These are phyloP conservation scores for Papilio demoleus DNA, from an alignment of 2,888 invertebrate species.

Conservation along the genomic window DNA sequence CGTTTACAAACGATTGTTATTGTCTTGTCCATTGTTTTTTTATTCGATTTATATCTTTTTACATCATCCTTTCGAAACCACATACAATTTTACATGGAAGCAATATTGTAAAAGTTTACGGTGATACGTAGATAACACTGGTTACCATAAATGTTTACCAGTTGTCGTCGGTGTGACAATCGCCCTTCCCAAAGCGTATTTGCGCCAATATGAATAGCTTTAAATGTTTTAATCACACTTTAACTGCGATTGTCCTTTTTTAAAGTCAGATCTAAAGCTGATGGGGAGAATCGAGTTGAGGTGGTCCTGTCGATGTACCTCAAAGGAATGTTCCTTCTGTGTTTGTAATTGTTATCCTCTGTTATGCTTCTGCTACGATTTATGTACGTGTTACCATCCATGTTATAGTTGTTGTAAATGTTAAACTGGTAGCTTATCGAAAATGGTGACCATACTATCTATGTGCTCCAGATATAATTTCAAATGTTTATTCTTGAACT, in stretches of 20 bases:
- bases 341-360: constrained; percentile 63
- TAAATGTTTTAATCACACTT: constrained; percentile 57
- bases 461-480: constrained; percentile 55
- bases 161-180: constrained; percentile 75
- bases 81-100: constrained; percentile 76
- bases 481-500: constrained; percentile 52
- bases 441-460: constrained; percentile 66
- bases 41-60: constrained; percentile 56
- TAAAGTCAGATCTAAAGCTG: constrained; percentile 35
- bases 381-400: constrained; percentile 55
- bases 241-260: constrained; percentile 51
- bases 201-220: constrained; percentile 61
- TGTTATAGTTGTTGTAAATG: constrained; percentile 71
- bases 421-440: constrained; percentile 64
- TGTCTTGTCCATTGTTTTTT: constrained; percentile 57
- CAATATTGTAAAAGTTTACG: constrained; percentile 63
- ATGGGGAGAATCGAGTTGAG: constrained; percentile 47
- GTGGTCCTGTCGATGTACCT: constrained; percentile 46
- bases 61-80: constrained; percentile 63
- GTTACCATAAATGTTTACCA: constrained; percentile 44
- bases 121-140: constrained; percentile 14
- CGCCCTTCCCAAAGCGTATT: constrained; percentile 77
- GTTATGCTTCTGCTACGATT: constrained; percentile 71
- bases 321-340: constrained; percentile 51
- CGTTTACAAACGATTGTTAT: constrained; percentile 61